Percentiles rank a stretch among this genome's conserved stretches.
Conservation (phyloP, 2,797 vertebrate species). For the Orestias chungarensis region DNA sequence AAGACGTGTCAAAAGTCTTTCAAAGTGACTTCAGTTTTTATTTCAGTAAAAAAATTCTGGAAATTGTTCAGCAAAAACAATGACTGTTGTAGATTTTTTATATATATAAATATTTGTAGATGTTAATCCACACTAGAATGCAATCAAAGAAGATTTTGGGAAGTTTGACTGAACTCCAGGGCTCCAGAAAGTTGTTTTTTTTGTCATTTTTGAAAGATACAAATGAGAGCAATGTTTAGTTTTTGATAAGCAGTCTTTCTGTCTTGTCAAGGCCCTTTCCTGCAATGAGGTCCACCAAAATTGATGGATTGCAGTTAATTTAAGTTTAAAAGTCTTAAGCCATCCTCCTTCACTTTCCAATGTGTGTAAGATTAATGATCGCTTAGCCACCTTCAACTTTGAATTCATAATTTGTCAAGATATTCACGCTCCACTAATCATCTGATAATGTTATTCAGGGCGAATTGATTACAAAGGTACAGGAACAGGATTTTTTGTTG, state of each 20-base stretch:
- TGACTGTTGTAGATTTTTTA: no score
- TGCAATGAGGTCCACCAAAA: constrained; percentile 49
- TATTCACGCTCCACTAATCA: constrained; percentile 54
- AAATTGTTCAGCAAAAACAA: no score
- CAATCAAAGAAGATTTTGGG: constrained; percentile 14
- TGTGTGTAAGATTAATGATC: constrained; percentile 62
- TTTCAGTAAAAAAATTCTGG: no score
- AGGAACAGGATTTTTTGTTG: not conserved
- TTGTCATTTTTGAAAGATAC: constrained; percentile 49
- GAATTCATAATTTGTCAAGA: constrained; percentile 63
- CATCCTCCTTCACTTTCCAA: constrained; percentile 51
- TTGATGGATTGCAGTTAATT: constrained; percentile 2
- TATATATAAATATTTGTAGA: not conserved
- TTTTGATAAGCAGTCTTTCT: constrained; percentile 71
- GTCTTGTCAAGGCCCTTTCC: constrained; percentile 68
- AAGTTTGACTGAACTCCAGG: constrained; percentile 35
- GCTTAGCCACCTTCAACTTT: constrained; percentile 53
- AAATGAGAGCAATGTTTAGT: constrained; percentile 65
- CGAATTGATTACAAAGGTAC: constrained; percentile 38
- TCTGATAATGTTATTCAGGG: constrained; percentile 60
- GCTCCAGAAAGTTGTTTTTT: constrained; percentile 30
- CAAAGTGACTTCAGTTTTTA: no score
- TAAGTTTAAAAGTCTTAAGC: not conserved
- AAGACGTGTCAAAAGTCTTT: no score
- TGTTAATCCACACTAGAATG: constrained; percentile 31